These are phyloP conservation scores for Climacteris rufus DNA, from an alignment of 2,113 vertebrate genomes.

Conservation along the genomic window DNA sequence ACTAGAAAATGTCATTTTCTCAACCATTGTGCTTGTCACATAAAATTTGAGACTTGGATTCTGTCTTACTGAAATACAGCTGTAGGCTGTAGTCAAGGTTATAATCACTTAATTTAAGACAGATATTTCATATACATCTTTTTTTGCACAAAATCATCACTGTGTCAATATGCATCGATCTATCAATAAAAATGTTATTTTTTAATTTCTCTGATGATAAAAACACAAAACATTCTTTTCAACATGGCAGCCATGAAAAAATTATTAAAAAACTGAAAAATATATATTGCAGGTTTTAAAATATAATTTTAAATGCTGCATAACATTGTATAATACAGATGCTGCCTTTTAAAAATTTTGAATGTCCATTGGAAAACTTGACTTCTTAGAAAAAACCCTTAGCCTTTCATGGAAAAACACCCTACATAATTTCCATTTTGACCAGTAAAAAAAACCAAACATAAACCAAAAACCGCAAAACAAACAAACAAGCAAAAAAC, in stretches of 20 bases:
- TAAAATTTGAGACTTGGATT: not conserved
- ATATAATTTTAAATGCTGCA: not conserved
- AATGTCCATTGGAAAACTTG: not conserved
- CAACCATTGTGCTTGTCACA: not conserved
- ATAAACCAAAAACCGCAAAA: no score
- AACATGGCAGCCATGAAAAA: not conserved
- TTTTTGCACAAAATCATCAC: not conserved
- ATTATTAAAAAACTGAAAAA: not conserved
- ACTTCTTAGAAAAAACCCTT: not conserved
- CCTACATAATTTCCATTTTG: not conserved
- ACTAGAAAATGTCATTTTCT: constrained; percentile 19
- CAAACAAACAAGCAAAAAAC: no score
- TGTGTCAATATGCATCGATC: not conserved
- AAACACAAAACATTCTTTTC: not conserved
- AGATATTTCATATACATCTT: not conserved
- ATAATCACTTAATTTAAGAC: not conserved
- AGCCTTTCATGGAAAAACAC: rapidly evolving
- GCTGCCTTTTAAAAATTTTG: not conserved
- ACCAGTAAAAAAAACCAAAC: not conserved
- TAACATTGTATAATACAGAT: not conserved
- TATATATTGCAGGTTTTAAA: not conserved
- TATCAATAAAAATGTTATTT: not conserved
- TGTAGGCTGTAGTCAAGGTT: not conserved
- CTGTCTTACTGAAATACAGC: not conserved
- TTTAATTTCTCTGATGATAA: not conserved